Conservation (phyloP, 1,140 invertebrate genomes). For the Magallana angulata region DNA sequence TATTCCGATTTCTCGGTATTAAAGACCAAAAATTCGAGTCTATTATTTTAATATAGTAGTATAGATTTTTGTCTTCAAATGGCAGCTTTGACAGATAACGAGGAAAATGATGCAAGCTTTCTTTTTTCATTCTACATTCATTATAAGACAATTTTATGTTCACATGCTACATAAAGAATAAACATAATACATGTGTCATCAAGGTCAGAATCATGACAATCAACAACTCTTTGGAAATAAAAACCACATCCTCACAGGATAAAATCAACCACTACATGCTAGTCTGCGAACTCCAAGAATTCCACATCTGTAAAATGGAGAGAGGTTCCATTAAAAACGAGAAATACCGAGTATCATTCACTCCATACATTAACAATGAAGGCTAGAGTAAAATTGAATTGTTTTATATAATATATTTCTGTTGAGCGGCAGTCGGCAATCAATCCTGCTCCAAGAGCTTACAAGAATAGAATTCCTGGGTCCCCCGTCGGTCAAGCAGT, state of each 20-base stretch:
- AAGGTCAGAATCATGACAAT: constrained; percentile 46
- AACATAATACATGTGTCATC: constrained; percentile 32
- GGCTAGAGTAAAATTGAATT: too few species aligned
- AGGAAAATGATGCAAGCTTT: constrained; percentile 52
- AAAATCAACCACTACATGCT: constrained; percentile 58
- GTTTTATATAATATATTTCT: background rate
- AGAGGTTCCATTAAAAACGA: background rate
- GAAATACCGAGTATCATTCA: too few species aligned
- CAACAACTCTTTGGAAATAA: constrained; percentile 6
- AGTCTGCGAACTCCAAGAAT: constrained; percentile 60
- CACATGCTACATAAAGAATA: constrained; percentile 39
- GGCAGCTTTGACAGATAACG: constrained; percentile 51
- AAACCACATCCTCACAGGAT: background rate
- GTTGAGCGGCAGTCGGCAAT: background rate
- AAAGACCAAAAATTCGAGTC: too few species aligned
- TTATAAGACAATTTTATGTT: constrained; percentile 45
- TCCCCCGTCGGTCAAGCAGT: too few species aligned
- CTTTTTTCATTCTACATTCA: constrained; percentile 37
- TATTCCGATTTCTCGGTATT: too few species aligned
- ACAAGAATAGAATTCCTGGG: too few species aligned
- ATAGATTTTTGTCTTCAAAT: constrained; percentile 36
- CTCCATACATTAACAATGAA: too few species aligned
- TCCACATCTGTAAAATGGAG: constrained; percentile 59
- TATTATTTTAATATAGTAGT: too few species aligned
- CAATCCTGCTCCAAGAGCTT: background rate